Base-by-base conservation (phyloP, 2,888 invertebrate species). In the Arctia plantaginis region DNA sequence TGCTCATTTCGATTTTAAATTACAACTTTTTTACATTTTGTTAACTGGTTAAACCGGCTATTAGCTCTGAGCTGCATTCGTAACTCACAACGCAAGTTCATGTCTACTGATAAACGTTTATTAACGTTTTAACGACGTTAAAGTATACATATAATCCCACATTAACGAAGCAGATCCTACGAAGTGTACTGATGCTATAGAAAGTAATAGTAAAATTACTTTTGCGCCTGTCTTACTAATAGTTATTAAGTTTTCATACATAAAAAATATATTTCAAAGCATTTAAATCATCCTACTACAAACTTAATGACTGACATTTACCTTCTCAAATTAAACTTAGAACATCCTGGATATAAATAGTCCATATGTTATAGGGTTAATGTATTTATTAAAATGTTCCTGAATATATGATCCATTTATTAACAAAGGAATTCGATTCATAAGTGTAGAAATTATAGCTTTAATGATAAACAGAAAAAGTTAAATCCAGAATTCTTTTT, bases 1-100 rank as follows among this genome's bases (percentile, higher is more conserved):
- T 65, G 23, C 3, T 35, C 33, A 4, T 35, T 33, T 35, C 35
- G 65, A 8, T 33, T 65, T 33, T 35, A 23, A 65, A 41, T 64
- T 15, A 13, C 27, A 27, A 15, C 62, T 68, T 70, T 64, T 64
- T 69, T n/a, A 39, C 41, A 23, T 41, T 62, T 39, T 39, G 27
- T 13, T 13, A 69, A 35, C 69, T 62, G 8, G 27, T 27, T 39
- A 70, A 70, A 44, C 64, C n/a, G 39, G 33, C 64, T 65, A 39
- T 59, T 27, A 65, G 27, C 51, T 65, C 4, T 62, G 27, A 55
- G 47, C 71, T 65, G 65, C 65, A 71, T 71, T 71, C 41, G 62
- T 62, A 27, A 44, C 10, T 70, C 64, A 51, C 47, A 65, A 18
- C 44, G 27, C 30, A 62, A 30, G 15, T 62, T 27, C 15, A 27